Percentiles rank a stretch among this genome's conserved stretches.
Conservation (phyloP, 2,888 invertebrate genomes). For the Drosophila kambysellisi region DNA sequence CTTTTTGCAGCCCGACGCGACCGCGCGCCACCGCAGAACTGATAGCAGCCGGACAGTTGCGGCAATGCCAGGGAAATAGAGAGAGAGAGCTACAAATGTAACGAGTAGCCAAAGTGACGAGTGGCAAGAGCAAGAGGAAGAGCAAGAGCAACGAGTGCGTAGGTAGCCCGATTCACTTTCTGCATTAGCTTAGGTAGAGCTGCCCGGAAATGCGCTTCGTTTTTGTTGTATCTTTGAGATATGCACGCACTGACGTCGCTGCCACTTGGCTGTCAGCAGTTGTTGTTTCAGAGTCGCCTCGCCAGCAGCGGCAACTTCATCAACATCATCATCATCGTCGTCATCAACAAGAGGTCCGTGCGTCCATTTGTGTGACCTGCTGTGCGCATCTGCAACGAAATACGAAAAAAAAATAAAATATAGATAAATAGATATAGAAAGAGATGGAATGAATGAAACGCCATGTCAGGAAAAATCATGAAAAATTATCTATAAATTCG, state of each 20-base stretch:
- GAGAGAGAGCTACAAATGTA: conserved; percentile 21
- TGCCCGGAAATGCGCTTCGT: conserved; percentile 71
- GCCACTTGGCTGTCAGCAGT: conserved; percentile 77
- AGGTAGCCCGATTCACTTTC: conserved; percentile 34
- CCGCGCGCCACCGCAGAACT: conserved; percentile 55
- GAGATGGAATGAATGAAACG: conserved; percentile 17
- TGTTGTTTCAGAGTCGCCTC: conserved; percentile 46
- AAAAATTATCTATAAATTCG: conserved; percentile 78
- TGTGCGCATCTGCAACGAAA: conserved; percentile 66
- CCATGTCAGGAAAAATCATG: conserved; percentile 69
- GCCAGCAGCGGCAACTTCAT: conserved; percentile 69
- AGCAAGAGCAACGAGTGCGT: conserved; percentile 7
- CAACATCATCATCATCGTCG: conserved; percentile 45
- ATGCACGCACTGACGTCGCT: conserved; percentile 35
- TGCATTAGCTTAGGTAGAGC: conserved; percentile 32
- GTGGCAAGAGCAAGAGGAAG: neutral
- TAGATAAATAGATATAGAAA: neutral
- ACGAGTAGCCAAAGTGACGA: conserved; percentile 17
- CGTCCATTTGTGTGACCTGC: conserved; percentile 58
- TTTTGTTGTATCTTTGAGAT: conserved; percentile 56
- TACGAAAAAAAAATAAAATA: neutral
- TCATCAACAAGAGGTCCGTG: conserved; percentile 33
- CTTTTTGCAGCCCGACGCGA: conserved; percentile 59
- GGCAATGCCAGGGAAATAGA: conserved; percentile 18
- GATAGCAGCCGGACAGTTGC: conserved; percentile 51